Percentiles rank a stretch among this genome's conserved stretches.
Conservation (phyloP, 2,797 vertebrate species). For the Crocodylus rhombifer region DNA sequence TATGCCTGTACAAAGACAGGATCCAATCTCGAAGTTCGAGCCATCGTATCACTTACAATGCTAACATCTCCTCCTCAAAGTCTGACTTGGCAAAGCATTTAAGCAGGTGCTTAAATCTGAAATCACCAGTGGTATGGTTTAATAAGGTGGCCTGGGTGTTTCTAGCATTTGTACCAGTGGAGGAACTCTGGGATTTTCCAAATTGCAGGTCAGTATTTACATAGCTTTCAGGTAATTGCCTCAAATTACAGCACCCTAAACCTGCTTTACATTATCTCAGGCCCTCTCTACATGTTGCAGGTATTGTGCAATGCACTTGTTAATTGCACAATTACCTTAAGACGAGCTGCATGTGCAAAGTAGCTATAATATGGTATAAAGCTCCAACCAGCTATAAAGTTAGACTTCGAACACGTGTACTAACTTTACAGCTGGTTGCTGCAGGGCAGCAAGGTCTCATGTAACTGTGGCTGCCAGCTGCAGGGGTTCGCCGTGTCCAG, state of each 20-base stretch:
- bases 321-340: no score
- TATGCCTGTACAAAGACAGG: not conserved
- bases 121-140: not conserved
- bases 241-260: not conserved
- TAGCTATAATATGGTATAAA: no score
- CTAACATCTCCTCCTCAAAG: not conserved
- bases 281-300: no score
- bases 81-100: not conserved
- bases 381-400: no score
- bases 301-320: no score
- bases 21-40: conserved; percentile 3
- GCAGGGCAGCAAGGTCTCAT: no score
- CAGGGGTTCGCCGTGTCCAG: no score
- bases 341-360: no score
- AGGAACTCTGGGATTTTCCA: not conserved
- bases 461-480: no score
- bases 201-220: not conserved
- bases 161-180: not conserved
- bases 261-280: no score
- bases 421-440: no score
- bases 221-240: not conserved
- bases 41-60: not conserved
- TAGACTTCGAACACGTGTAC: no score
- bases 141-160: not conserved
- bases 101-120: not conserved